A percentile compares a stretch with the other conserved stretches of the same genome.
phyloP scores from a whole-genome alignment of 2,888 invertebrate species.

The Standfussiana lucernea region DNA sequence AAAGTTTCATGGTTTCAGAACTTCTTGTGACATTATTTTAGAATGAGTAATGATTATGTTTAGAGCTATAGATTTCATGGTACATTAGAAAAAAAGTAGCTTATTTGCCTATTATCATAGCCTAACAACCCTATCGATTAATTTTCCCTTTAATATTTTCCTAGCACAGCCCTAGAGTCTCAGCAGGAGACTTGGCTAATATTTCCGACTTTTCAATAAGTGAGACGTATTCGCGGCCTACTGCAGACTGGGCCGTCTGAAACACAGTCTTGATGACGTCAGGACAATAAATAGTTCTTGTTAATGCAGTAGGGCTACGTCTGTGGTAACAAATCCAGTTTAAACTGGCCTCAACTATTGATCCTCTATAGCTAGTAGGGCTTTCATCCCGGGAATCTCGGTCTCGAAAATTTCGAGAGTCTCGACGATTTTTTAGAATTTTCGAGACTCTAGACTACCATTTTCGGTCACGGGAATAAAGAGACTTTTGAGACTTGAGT shows the following conservation, averaged over 20 bases:
- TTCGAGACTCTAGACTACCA: too few species aligned
- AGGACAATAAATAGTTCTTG: neutral
- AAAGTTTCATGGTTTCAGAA: neutral
- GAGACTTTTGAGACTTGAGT: too few species aligned
- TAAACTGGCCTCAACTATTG: neutral
- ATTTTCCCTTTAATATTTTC: neutral
- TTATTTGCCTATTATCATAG: neutral
- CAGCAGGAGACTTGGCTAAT: constrained; percentile 28
- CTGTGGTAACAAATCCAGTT: neutral
- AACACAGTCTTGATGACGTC: constrained; percentile 16
- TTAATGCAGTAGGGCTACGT: neutral
- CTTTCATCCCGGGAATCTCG: too few species aligned
- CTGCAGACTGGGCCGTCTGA: neutral
- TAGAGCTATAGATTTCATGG: neutral
- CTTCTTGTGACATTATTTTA: neutral
- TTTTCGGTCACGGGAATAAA: too few species aligned
- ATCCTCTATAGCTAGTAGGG: neutral
- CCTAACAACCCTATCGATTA: neutral
- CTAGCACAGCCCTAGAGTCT: constrained; percentile 14
- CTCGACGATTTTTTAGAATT: too few species aligned
- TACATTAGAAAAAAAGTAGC: neutral
- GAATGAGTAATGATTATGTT: neutral
- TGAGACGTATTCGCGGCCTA: constrained; percentile 44
- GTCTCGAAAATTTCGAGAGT: too few species aligned
- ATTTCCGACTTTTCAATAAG: constrained; percentile 60